Base-by-base conservation (phyloP, 2,888 invertebrate genomes). In the Psococerastis gibbosa region DNA sequence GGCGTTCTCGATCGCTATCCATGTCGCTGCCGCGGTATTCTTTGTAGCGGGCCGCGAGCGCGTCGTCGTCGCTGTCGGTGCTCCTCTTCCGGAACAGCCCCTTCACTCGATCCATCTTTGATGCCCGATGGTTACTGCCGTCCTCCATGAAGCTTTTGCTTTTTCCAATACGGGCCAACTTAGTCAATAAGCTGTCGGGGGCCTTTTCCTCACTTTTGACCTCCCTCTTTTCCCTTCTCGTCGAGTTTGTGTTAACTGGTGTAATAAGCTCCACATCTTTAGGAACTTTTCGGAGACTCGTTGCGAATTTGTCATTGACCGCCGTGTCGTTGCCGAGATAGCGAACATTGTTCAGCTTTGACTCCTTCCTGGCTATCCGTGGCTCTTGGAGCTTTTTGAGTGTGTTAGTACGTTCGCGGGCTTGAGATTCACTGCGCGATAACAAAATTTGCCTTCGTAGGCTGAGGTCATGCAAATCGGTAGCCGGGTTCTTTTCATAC, bases 1-100 rank as follows among this genome's bases (percentile, higher is more conserved):
- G 27, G 11, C 6, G 27, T 9, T 27, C 8, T 27, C 27, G 27
- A 32, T 34, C 42, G 42, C 35, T 42, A 23, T 55, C 49, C 47
- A 69, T 70, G 23, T 65, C 66, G 1, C 67, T 68, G n/a, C 60
- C 64, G 52, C 65, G 62, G 59, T 78, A 73, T 52, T 76, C 70
- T 47, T 69, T 69, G 58, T 75, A 67, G 45, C 71, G 58, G 32
- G 67, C 62, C 48, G 68, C 62, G 56, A 71, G 60, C 22, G 50
- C 47, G 32, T 51, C 52, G 52, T 66, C 70, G 52, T 67, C 67
- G 65, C 20, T 64, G 60, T 46, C 61, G 60, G 45, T 56, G 20
- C 53, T 54, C 56, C 61, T 52, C 61, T 69, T 60, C 61, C 66
- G 62, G 1, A 38, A 38, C 4, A 38, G 22, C 5, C 20, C 17